Evolutionary conservation across 92 coral and sea anemone genomes (phyloP).

Genomic region (Zoanthus solanderi): DNA sequence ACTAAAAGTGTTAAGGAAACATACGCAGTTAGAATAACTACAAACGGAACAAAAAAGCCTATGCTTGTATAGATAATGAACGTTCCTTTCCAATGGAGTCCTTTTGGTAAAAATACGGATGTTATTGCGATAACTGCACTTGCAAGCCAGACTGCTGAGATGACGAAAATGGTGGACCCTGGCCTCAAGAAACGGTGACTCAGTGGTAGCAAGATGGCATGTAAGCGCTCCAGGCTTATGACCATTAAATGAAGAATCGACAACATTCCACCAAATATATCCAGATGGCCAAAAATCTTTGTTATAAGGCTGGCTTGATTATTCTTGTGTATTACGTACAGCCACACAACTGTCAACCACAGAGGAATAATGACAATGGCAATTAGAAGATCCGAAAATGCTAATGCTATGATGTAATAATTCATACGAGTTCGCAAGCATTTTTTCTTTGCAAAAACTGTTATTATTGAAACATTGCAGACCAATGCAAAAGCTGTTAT

Average conservation of each 20-base stretch:
- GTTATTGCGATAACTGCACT: conserved; percentile 72
- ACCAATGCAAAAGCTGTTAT: conserved; percentile 67
- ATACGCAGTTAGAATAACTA: conserved; percentile 69
- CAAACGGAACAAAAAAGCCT: conserved; percentile 75
- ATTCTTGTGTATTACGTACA: conserved; percentile 48
- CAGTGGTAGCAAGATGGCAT: conserved; percentile 79
- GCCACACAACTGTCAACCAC: conserved; percentile 65
- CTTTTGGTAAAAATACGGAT: conserved; percentile 75
- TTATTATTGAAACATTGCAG: conserved; percentile 72
- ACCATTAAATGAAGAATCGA: conserved; percentile 81
- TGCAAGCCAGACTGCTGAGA: conserved; percentile 61
- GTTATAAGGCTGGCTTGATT: conserved; percentile 41
- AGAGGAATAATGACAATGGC: conserved; percentile 71
- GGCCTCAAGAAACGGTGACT: conserved; percentile 75
- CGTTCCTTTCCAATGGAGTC: conserved; percentile 83
- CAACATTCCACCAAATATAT: conserved; percentile 80
- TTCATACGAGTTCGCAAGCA: conserved; percentile 76
- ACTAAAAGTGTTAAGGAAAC: conserved; percentile 69
- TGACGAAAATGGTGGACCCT: conserved; percentile 45
- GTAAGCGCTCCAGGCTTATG: conserved; percentile 77
- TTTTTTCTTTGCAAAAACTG: conserved; percentile 70
- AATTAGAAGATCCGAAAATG: conserved; percentile 73
- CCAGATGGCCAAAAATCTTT: conserved; percentile 76
- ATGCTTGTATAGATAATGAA: conserved; percentile 75
- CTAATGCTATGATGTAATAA: conserved; percentile 76